Evolutionary conservation across 2,888 invertebrate genomes (phyloP).

Genomic region (Empis stercorea): DNA sequence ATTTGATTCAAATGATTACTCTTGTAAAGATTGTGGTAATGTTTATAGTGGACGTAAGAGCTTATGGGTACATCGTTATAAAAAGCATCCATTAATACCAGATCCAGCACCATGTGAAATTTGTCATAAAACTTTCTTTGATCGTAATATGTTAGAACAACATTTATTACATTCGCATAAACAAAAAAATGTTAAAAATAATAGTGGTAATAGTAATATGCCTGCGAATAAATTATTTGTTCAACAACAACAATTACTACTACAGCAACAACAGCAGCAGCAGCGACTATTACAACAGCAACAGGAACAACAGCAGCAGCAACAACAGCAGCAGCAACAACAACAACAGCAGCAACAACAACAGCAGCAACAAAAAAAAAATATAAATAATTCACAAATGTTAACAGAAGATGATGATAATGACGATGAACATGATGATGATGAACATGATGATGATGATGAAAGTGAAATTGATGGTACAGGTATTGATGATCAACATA

Average conservation of each 20-base stretch:
- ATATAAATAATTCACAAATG: background rate
- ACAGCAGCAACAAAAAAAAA: constrained; percentile 6
- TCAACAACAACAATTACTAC: constrained; percentile 25
- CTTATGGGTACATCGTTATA: constrained; percentile 37
- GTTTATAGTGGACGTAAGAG: constrained; percentile 36
- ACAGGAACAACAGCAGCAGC: constrained; percentile 17
- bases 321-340: constrained; percentile 19
- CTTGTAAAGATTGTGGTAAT: constrained; percentile 37
- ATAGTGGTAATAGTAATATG: background rate
- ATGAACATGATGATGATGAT: constrained; percentile 16
- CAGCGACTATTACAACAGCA: too few relatives aligned
- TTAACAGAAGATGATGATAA: too few relatives aligned
- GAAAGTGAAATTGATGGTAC: constrained; percentile 16
- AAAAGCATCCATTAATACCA: constrained; percentile 35
- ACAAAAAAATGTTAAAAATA: background rate
- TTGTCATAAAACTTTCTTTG: constrained; percentile 35
- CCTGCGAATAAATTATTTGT: background rate
- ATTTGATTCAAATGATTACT: constrained; percentile 35
- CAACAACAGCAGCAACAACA: constrained; percentile 24
- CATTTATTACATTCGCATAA: constrained; percentile 21
- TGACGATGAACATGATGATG: constrained; percentile 18
- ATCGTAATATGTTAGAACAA: constrained; percentile 31
- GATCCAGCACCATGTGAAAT: constrained; percentile 32
- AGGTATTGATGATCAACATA: constrained; percentile 9
- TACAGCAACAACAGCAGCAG: constrained; percentile 22